Evolutionary conservation across 1,140 invertebrate species (phyloP).

Genomic region (Zaprionus ornatus): DNA sequence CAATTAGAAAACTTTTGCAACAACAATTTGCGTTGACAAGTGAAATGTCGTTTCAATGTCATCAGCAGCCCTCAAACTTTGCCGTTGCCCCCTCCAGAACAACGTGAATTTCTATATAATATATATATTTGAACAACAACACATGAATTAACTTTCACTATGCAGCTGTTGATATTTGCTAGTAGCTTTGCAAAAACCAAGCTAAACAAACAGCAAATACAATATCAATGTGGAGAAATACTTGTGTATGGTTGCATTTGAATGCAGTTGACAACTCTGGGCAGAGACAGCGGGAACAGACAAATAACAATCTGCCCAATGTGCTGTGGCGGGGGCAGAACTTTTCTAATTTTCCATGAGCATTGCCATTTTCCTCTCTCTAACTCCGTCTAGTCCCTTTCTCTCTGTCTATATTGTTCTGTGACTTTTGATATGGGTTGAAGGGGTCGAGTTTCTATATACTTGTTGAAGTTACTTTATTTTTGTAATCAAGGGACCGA

Average conservation of each 20-base stretch:
- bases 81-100: background rate
- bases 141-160: conserved; percentile 59
- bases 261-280: conserved; percentile 42
- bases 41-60: conserved; percentile 29
- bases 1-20: conserved; percentile 53
- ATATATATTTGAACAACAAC: conserved; percentile 15
- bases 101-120: conserved; percentile 7
- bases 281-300: background rate
- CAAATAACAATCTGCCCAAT: conserved; percentile 20
- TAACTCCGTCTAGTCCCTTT: background rate
- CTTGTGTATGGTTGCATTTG: conserved; percentile 22
- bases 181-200: conserved; percentile 15
- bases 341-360: conserved; percentile 50
- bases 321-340: conserved; percentile 25
- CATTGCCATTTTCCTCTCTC: background rate
- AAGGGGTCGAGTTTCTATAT: conserved; percentile 7
- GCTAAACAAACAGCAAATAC: background rate
- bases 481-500: background rate
- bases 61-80: conserved; percentile 19
- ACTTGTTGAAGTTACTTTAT: conserved; percentile 16
- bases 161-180: conserved; percentile 53
- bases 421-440: conserved; percentile 9
- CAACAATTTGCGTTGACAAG: conserved; percentile 30
- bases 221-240: background rate
- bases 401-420: background rate